Base-by-base conservation (phyloP, 1,140 invertebrate species). In the Drosophila eugracilis region DNA sequence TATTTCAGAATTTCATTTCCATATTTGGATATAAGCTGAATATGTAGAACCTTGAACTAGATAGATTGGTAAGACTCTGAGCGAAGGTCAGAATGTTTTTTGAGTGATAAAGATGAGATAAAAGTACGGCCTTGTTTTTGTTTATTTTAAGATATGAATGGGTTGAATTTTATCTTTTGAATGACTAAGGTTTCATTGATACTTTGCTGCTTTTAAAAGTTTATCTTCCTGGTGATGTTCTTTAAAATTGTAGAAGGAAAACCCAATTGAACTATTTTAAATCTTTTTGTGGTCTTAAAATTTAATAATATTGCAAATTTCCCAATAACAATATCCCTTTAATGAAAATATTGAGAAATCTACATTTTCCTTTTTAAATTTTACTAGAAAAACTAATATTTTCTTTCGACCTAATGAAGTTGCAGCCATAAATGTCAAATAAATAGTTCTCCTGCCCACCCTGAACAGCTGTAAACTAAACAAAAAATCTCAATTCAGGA, bases 1-100 rank as follows among this genome's bases (percentile, higher is more conserved):
- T 69, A 70, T 47, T 67, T 69, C 65, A 70, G 49, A 70, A 26
- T 21, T 47, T 45, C 28, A 49, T 39, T 42, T 52, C 15, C 34
- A 14, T 12, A 32, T 24, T 9, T 28, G 22, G 30, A 9, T 12
- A 21, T 36, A 28, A 28, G 17, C 10, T 22, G 28, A 60, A 37
- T 57, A 41, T 32, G n/a, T 10, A 7, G n/a, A 52, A 28, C 69
- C 70, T 73, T 62, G 70, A 73, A 62, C 70, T 62, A 73, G 22
- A 47, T 73, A 53, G 41, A 62, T 73, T 47, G 17, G 48, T 5
- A 62, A 21, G 21, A 24, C 28, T 45, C 17, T n/a, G 12, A 1
- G 9, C 4, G 21, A 73, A 73, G 70, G 69, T 73, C 69, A 63
- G 58, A 41, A 32, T 30, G 30, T 41, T 53, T 53, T 14, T 14